phyloP scores from a whole-genome alignment of 2,113 vertebrate species.

The Donacobius atricapilla region DNA sequence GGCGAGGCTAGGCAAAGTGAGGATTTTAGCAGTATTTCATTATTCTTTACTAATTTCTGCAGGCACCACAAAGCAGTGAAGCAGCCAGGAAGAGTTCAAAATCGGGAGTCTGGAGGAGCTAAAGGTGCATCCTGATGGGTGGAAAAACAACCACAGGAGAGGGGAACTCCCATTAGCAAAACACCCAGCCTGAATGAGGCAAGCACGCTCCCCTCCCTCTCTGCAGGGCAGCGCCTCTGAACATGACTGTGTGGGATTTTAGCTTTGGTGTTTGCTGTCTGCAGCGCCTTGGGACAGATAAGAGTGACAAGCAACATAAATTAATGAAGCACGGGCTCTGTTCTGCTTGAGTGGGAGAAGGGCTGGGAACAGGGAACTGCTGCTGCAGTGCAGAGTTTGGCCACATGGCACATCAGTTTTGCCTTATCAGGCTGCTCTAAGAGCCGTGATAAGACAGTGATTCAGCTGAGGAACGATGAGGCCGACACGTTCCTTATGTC shows the following conservation, averaged over 20 bases:
- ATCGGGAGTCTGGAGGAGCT: neutral
- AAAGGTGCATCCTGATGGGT: neutral
- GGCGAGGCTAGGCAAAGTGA: neutral
- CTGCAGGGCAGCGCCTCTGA: neutral
- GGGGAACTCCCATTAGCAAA: neutral
- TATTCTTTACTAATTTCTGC: neutral
- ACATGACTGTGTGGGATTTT: neutral
- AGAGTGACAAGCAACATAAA: neutral
- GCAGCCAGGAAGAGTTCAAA: neutral
- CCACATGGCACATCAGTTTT: neutral
- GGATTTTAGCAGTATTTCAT: neutral
- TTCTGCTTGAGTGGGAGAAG: constrained; percentile 8
- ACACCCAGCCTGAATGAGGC: neutral
- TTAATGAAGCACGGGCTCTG: neutral
- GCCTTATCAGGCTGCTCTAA: neutral
- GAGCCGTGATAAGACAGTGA: neutral
- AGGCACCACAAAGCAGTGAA: neutral
- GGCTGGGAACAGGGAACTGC: neutral
- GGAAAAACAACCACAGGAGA: neutral
- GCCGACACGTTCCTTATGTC: neutral
- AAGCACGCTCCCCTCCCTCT: neutral
- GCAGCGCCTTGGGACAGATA: neutral
- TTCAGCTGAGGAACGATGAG: neutral
- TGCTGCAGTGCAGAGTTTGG: neutral
- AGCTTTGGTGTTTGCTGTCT: neutral